A percentile compares a stretch with the other conserved stretches of the same genome.
Conservation (phyloP, 2,888 invertebrate species). For the Agonopterix arenella region DNA sequence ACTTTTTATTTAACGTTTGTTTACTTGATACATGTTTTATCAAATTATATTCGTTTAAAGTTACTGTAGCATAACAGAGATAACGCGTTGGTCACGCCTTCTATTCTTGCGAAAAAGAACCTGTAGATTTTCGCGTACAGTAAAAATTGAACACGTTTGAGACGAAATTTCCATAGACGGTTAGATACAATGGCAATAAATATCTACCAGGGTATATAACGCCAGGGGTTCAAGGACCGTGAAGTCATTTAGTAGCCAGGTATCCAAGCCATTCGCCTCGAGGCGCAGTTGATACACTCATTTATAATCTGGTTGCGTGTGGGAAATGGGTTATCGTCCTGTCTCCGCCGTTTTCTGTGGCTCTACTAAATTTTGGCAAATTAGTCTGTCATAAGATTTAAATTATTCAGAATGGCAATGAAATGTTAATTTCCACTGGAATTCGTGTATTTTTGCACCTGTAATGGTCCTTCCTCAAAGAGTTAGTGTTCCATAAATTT, state of each 20-base stretch:
- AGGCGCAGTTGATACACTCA: slow-evolving; percentile 33
- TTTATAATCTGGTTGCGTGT: slow-evolving; percentile 38
- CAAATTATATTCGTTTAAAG: too few species aligned
- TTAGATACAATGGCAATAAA: neutral
- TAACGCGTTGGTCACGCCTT: too few species aligned
- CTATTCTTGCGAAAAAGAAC: too few species aligned
- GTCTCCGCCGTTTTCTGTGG: slow-evolving; percentile 18
- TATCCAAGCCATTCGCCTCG: slow-evolving; percentile 38
- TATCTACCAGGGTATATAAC: slow-evolving; percentile 22
- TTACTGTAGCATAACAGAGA: too few species aligned
- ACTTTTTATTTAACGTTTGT: neutral
- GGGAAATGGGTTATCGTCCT: slow-evolving; percentile 37
- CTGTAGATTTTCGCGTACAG: too few species aligned
- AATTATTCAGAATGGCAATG: neutral
- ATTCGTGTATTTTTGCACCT: too few species aligned
- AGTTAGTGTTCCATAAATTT: too few species aligned
- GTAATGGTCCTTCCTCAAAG: too few species aligned
- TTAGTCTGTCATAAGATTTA: neutral
- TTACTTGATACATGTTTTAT: too few species aligned
- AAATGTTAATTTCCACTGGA: neutral
- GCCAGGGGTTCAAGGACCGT: slow-evolving; percentile 50
- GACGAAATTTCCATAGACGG: too few species aligned
- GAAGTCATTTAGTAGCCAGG: slow-evolving; percentile 50
- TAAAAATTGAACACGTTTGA: too few species aligned
- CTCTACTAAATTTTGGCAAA: slow-evolving; percentile 3